A percentile compares a stretch with the other conserved stretches of the same genome.
These are phyloP conservation scores for Pyrocephalus nanus DNA, from an alignment of 2,797 vertebrate species.

Conservation along the genomic window DNA sequence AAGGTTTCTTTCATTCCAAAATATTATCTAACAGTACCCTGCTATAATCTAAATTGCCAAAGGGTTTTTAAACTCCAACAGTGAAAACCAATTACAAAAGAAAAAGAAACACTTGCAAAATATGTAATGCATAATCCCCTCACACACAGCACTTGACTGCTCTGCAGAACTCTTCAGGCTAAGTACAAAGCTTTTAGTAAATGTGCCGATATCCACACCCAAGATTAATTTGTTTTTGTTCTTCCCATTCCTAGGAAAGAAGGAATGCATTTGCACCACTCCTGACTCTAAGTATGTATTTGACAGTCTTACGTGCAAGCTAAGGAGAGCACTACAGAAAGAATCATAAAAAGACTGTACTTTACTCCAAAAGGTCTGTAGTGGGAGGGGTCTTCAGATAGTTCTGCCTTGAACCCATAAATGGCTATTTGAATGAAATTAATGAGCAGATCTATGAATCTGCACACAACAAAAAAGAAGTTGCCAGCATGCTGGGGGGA, in stretches of 20 bases:
- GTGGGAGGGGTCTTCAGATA: background rate
- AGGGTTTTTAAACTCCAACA: slow-evolving; percentile 13
- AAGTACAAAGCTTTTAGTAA: background rate
- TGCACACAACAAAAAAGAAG: background rate
- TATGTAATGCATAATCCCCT: background rate
- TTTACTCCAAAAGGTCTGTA: background rate
- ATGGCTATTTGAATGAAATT: background rate
- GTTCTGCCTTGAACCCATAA: background rate
- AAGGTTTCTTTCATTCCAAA: background rate
- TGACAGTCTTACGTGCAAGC: background rate
- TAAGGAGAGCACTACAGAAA: background rate
- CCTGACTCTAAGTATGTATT: background rate
- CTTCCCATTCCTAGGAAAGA: background rate
- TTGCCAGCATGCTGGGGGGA: background rate
- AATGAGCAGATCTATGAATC: background rate
- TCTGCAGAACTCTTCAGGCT: background rate
- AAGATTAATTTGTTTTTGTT: slow-evolving; percentile 11
- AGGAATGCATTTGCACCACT: slow-evolving; percentile 15
- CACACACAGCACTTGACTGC: background rate
- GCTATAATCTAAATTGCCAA: background rate
- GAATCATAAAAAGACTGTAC: background rate
- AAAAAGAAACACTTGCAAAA: slow-evolving; percentile 20
- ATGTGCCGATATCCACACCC: background rate
- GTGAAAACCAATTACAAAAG: slow-evolving; percentile 3
- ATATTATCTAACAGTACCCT: background rate